Percentiles rank a stretch among this genome's conserved stretches.
phyloP scores from a whole-genome alignment of 2,888 invertebrate species.

The Phaonia tiefii region DNA sequence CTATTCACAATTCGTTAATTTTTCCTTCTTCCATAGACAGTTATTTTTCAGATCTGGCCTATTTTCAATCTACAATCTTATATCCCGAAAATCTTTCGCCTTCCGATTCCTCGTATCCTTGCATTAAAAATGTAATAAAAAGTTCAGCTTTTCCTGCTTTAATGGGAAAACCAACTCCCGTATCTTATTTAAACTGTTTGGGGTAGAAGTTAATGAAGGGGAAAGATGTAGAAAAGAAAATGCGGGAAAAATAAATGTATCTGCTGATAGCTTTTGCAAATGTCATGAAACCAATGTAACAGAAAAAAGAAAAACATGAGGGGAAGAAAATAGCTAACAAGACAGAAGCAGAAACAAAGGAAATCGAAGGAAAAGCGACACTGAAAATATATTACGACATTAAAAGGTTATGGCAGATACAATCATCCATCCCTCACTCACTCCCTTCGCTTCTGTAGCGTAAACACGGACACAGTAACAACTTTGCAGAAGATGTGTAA shows the following conservation, averaged over 20 bases:
- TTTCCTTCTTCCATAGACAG: no score
- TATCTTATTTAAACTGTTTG: background rate
- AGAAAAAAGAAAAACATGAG: constrained; percentile 7
- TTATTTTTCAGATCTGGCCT: no score
- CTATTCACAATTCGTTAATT: no score
- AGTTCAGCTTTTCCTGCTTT: background rate
- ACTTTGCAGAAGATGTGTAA: background rate
- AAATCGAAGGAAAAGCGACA: background rate
- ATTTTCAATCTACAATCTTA: no score
- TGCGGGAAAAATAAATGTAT: constrained; percentile 46
- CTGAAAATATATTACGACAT: constrained; percentile 35
- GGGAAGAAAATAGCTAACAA: background rate
- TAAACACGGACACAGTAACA: constrained; percentile 1
- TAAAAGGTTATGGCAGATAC: constrained; percentile 43
- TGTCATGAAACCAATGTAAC: constrained; percentile 56
- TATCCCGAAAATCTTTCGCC: no score
- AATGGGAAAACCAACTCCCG: background rate
- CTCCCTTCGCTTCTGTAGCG: background rate
- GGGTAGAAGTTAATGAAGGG: constrained; percentile 12
- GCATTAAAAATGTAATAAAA: background rate
- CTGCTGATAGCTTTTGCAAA: constrained; percentile 61
- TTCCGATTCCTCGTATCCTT: no score
- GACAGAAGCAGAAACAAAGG: background rate
- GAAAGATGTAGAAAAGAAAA: constrained; percentile 27
- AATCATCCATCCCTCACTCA: background rate